Conservation (phyloP, 1,140 invertebrate species). For the Heliconius nattereri region DNA sequence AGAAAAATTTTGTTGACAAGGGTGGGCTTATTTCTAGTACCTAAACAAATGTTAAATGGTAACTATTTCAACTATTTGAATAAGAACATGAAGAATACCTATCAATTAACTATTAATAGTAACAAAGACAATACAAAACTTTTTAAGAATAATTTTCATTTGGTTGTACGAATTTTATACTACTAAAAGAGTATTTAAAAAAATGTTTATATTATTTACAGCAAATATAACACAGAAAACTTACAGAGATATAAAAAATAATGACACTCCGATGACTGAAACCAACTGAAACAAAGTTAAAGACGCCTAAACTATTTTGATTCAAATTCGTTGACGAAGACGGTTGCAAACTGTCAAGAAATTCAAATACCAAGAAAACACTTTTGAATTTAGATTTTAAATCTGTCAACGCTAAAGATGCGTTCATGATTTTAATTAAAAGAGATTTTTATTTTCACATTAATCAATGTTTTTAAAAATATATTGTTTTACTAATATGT, state of each 20-base stretch:
- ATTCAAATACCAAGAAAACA: not conserved
- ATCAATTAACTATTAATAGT: too few species aligned
- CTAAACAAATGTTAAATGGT: too few species aligned
- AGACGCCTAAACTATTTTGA: slow-evolving; percentile 2
- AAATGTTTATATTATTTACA: not conserved
- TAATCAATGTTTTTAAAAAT: not conserved
- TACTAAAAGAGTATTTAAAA: not conserved
- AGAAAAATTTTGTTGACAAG: too few species aligned
- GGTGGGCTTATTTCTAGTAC: too few species aligned
- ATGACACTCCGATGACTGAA: not conserved
- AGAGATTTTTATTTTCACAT: not conserved
- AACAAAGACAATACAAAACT: too few species aligned
- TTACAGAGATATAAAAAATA: not conserved
- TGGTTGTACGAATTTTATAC: not conserved
- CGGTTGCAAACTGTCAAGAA: slow-evolving; percentile 8
- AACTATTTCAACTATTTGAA: too few species aligned
- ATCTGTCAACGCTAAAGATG: not conserved
- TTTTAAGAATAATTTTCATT: too few species aligned
- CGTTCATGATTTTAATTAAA: not conserved
- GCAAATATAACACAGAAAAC: not conserved
- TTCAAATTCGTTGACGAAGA: slow-evolving; percentile 4
- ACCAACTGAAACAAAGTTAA: not conserved
- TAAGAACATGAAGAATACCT: too few species aligned
- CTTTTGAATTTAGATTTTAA: not conserved
- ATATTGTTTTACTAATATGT: not conserved